Base-by-base conservation (phyloP, 2,888 invertebrate genomes). In the Microchrysa polita region DNA sequence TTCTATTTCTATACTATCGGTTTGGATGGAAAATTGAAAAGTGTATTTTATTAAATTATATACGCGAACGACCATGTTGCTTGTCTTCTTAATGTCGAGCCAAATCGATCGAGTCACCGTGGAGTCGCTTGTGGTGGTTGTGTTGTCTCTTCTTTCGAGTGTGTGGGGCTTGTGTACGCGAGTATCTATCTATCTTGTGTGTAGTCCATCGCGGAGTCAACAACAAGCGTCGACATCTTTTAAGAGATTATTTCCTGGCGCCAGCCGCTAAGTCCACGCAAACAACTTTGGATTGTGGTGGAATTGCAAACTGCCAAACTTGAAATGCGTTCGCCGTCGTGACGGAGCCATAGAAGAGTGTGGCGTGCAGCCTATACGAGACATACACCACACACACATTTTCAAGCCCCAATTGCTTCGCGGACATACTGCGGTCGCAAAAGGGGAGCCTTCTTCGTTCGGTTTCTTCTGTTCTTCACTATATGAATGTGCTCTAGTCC, bases 251-350 rank as follows among this genome's bases (percentile, higher is more conserved):
- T 82, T 83, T 82, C 81, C 82, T 83, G 82, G 83, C 83, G 82
- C 82, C 83, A 82, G 79, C 80, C 80, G 80, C 80, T 81, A 81
- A 81, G 81, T 81, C 81, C 81, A 81, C 81, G 79, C 81, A 82
- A 82, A 81, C 80, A 79, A 79, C 80, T 82, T n/a, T 81, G 27
- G 69, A 34, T 34, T 34, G 27, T 34, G 27, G n/a, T 48, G 48
- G 48, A 71, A 59, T 71, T 22, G 59, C 71, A 14, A 59, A 59
- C 71, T 67, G 67, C 53, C 67, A 67, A 67, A 67, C 55, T 67
- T 53, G 57, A 55, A 69, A 69, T 57, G 69, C 69, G 69, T 69
- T 69, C 34, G 40, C 5, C 69, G 55, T 40, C 69, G 69, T 57
- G 55, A 57, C 69, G 69, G 69, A 69, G 69, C 69, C 69, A 55